Base-by-base conservation (phyloP, 2,113 vertebrate species). In the Elephantulus edwardii region DNA sequence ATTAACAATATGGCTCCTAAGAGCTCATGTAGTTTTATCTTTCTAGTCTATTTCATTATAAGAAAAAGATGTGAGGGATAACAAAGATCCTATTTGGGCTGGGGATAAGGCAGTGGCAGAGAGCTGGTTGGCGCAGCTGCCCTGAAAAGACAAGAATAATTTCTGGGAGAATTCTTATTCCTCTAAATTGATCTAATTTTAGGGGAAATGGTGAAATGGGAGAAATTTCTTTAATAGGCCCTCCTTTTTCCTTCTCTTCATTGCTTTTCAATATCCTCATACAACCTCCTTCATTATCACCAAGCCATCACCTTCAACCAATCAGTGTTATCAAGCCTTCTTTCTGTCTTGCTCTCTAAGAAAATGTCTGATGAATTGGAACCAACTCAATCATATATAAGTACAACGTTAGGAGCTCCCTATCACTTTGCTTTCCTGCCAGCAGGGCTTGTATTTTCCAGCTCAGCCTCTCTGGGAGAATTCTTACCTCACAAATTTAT, bases 381-480 rank as follows among this genome's bases (percentile, higher is more conserved):
- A n/a, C n/a, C 58, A 83, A 91, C 12, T 91, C 3, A 35, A 64
- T 17, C 33, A 68, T 2, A 10, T 42, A 8, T 50, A 79, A 70
- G 11, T 2, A 38, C 30, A 70, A 5, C 77, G 66, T 89, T 74
- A 93, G 50, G 24, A 74, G 70, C 12, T 35, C 72, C 22, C 22
- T 54, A 56, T 56, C 38, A 33, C 8, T 76, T 38, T 71, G 54
- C 28, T 66, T 54, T 80, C 50, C 13, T 66, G 20, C 11, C 52
- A 71, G 58, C 6, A 79, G 44, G 58, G 30, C 58, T 77, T 84
- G 20, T 19, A 76, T 83, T 86, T 93, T 85, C 50, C 14, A 92
- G 11, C 7, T 56, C 33, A 64, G 24, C 17, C 35, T 85, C 1
- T 79, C 90, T 72, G 8, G 5, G 33, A 33, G 42, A 89, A 90